Conservation (phyloP, 2,888 invertebrate genomes). For the Celastrina argiolus region DNA sequence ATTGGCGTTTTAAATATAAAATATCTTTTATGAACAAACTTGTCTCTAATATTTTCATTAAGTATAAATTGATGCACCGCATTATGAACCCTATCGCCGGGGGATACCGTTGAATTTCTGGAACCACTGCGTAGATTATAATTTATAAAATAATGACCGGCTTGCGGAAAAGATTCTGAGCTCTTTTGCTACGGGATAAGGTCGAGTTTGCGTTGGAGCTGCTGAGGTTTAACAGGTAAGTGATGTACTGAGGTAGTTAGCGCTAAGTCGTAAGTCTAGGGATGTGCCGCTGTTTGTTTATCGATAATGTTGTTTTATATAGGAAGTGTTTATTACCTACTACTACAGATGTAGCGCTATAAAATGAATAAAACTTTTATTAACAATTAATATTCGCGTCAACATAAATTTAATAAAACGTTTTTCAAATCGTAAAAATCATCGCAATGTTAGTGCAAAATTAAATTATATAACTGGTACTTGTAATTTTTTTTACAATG, state of each 20-base stretch:
- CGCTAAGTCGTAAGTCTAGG: conserved; percentile 47
- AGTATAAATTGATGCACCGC: neutral
- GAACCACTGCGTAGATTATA: neutral
- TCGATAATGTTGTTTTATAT: neutral
- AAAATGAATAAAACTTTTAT: no score
- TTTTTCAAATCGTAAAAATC: no score
- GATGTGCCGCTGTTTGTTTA: conserved; percentile 32
- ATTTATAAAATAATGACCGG: conserved; percentile 19
- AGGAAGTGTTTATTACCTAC: neutral
- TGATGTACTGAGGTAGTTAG: conserved; percentile 56
- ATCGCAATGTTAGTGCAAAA: no score
- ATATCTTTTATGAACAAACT: conserved; percentile 21
- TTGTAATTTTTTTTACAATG: no score
- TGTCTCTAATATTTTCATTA: conserved; percentile 20
- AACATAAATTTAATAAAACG: neutral
- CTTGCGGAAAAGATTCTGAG: conserved; percentile 1
- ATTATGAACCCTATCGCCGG: neutral
- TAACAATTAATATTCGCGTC: no score
- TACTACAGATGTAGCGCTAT: no score
- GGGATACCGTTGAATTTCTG: neutral
- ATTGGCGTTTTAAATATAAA: conserved; percentile 12
- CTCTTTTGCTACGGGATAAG: conserved; percentile 19
- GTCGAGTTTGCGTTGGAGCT: conserved; percentile 28
- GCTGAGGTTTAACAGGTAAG: conserved; percentile 37
- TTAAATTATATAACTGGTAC: no score